Conservation (phyloP, 1,140 invertebrate species). For the Brachionus calyciflorus region DNA sequence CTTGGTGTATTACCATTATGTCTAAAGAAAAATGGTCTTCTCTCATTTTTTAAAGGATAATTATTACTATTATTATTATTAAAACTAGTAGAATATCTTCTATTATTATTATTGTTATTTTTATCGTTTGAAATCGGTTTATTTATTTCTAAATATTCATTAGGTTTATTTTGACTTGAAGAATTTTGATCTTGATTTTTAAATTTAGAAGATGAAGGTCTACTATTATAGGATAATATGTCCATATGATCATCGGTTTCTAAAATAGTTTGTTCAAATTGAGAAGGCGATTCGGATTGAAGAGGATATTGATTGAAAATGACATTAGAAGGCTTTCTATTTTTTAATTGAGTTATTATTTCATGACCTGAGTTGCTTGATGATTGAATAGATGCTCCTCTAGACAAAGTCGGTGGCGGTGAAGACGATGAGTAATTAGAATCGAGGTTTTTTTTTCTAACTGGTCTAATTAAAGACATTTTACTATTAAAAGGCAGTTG, state of each 20-base stretch:
- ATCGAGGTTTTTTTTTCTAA: not conserved
- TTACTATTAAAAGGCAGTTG: not conserved
- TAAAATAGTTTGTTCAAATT: not conserved
- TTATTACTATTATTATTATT: not conserved
- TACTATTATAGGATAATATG: conserved; percentile 2
- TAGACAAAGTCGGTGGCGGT: not conserved
- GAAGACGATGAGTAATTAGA: conserved; percentile 11
- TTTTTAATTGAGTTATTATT: not conserved
- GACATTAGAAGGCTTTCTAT: not conserved
- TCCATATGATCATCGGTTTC: not conserved
- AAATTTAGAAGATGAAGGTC: not conserved
- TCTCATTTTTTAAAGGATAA: not conserved
- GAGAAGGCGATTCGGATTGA: not conserved
- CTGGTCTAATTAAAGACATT: not conserved
- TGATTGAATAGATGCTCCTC: not conserved
- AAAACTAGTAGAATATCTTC: not conserved
- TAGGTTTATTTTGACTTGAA: not conserved
- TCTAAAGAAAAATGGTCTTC: not conserved
- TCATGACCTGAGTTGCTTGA: not conserved
- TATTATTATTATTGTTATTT: not conserved
- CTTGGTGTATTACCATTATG: not conserved
- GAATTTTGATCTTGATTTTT: not conserved
- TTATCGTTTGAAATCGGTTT: not conserved
- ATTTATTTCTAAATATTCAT: not conserved
- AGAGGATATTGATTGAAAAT: not conserved